Evolutionary conservation across 2,113 vertebrate genomes (phyloP), one percentile per base, ranked within the genome.

Genomic region (Alligator sinensis): DNA sequence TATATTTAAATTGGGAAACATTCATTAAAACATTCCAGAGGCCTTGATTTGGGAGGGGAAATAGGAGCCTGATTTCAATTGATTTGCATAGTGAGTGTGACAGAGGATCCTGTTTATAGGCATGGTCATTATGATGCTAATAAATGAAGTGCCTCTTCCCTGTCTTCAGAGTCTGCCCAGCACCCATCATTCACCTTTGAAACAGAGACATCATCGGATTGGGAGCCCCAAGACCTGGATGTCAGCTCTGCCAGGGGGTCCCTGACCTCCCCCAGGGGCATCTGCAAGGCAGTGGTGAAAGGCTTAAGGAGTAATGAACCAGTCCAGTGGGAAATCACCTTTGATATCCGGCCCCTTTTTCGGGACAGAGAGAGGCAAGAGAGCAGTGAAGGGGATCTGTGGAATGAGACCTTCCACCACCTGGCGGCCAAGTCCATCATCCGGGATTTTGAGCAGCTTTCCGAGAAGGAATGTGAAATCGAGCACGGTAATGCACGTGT

Each of bases 341-440:
- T 99, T 57, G 99, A 99, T 24, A 97, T 99, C 77, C 89, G 84
- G 14, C 97, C 98, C 5, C 98, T 98, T 38, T 97, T 99, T 91
- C 97, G 76, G 24, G 98, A 98, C 16, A 94, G 96, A 3, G 98
- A 98, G 74, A 97, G 95, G 3, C 98, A 90, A 92, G 98, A 94
- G 8, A 98, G 97, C 1, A 96, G 97, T 0, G 98, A 98, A 1
- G 92, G 97, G 2, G 99, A 99, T 83, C 95, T 98, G 74, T 99
- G 99, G 99, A 98, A 97, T 0, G 99, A 99, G 97, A 99, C 99
- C 91, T 99, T 99, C 97, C 99, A 99, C 95, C 99, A 99, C 93
- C 96, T 99, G 98, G 99, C 99, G 0, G 99, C 98, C 61, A 98
- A 97, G 75, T 98, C 99, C n/a, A 98, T 99, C 96, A 98, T 99